These are phyloP conservation scores for Pecten maximus DNA, from an alignment of 2,888 invertebrate genomes.

Conservation along the genomic window DNA sequence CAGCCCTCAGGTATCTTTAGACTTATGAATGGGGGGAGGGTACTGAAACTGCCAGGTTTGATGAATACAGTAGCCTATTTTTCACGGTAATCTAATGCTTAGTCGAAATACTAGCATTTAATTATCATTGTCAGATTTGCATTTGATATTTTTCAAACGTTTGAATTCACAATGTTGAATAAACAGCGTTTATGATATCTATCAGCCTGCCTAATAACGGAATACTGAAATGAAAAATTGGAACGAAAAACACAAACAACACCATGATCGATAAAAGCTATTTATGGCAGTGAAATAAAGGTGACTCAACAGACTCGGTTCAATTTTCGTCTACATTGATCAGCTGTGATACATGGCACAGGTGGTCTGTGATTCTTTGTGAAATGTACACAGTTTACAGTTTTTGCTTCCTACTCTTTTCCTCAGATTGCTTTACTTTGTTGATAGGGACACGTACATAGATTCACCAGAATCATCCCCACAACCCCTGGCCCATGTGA, in stretches of 20 bases:
- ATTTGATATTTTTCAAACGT: neutral
- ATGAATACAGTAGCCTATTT: neutral
- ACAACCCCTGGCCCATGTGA: too few species aligned
- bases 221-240: neutral
- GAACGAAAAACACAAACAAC: neutral
- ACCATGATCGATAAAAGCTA: neutral
- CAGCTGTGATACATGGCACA: constrained; percentile 6
- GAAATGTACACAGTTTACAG: neutral
- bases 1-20: constrained; percentile 78
- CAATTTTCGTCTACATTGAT: neutral
- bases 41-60: neutral
- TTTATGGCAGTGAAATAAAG: neutral
- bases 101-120: neutral
- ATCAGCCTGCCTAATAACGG: neutral
- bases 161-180: neutral
- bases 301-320: neutral
- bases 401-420: neutral
- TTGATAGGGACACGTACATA: too few species aligned
- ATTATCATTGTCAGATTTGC: neutral
- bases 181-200: neutral
- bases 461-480: too few species aligned
- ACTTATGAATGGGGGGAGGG: constrained; percentile 13
- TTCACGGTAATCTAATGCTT: neutral
- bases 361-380: neutral
- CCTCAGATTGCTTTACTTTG: too few species aligned